Evolutionary conservation across 2,797 vertebrate genomes (phyloP).

Genomic region (Diglossa cyanea): DNA sequence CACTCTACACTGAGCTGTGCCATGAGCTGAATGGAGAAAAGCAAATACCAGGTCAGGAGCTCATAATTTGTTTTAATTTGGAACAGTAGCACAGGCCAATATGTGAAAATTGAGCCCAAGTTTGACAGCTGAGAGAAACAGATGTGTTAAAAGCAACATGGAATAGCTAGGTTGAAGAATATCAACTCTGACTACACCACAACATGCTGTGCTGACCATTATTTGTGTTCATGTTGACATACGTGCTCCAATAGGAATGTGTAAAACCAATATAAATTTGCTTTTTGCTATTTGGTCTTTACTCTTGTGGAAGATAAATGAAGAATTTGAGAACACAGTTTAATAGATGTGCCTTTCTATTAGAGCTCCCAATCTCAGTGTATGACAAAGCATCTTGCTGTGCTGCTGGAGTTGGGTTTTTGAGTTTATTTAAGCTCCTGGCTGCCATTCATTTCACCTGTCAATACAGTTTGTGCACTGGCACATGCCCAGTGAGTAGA

Average conservation of each 20-base stretch:
- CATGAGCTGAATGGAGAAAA: neutral
- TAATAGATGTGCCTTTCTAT: neutral
- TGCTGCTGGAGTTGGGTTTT: neutral
- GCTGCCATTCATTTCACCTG: neutral
- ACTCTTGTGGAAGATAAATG: neutral
- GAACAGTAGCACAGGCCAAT: neutral
- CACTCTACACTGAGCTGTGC: neutral
- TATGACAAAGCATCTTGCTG: neutral
- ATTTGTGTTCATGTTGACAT: neutral
- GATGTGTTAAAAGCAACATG: neutral
- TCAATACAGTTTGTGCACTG: neutral
- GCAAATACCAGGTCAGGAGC: neutral
- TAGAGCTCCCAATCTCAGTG: neutral
- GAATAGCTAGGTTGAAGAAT: neutral
- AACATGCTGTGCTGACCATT: accelerated
- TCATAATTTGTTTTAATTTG: neutral
- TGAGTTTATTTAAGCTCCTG: neutral
- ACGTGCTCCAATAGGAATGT: accelerated
- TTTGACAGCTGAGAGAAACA: neutral
- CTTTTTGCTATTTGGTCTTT: neutral
- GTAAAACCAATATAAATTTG: neutral
- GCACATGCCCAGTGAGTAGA: neutral
- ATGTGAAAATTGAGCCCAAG: neutral
- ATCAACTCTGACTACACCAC: neutral
- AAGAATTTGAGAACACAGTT: neutral